phyloP scores from a whole-genome alignment of 2,797 vertebrate genomes.

The Gallinago stenura region DNA sequence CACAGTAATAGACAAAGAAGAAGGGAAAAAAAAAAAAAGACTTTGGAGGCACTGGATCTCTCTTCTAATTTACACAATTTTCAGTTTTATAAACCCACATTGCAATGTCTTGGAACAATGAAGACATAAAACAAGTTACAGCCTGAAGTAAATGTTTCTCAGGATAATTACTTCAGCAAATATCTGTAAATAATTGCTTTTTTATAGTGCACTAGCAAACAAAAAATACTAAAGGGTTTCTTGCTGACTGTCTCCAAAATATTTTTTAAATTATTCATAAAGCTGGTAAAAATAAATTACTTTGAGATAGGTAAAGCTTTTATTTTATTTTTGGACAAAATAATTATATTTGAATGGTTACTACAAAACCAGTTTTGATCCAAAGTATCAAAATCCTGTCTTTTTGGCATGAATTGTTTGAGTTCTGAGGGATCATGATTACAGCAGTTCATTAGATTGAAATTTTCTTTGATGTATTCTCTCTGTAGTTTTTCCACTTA shows the following conservation, averaged over 20 bases:
- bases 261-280: neutral
- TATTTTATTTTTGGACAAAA: neutral
- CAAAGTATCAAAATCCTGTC: neutral
- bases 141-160: neutral
- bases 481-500: neutral
- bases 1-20: neutral
- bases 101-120: neutral
- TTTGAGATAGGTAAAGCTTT: neutral
- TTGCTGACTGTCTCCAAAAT: neutral
- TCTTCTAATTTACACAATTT: neutral
- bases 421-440: neutral
- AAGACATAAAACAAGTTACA: neutral
- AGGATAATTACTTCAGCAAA: neutral
- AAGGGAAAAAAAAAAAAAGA: neutral
- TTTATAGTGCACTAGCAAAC: neutral
- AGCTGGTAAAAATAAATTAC: neutral
- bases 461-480: neutral
- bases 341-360: neutral
- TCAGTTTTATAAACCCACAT: neutral
- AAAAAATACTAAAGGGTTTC: neutral
- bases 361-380: neutral
- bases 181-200: neutral
- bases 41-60: neutral
- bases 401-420: neutral
- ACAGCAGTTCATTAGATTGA: neutral